A percentile compares a stretch with the other conserved stretches of the same genome.
phyloP scores from a whole-genome alignment of 2,113 vertebrate genomes.

The Paracanthobrama guichenoti region DNA sequence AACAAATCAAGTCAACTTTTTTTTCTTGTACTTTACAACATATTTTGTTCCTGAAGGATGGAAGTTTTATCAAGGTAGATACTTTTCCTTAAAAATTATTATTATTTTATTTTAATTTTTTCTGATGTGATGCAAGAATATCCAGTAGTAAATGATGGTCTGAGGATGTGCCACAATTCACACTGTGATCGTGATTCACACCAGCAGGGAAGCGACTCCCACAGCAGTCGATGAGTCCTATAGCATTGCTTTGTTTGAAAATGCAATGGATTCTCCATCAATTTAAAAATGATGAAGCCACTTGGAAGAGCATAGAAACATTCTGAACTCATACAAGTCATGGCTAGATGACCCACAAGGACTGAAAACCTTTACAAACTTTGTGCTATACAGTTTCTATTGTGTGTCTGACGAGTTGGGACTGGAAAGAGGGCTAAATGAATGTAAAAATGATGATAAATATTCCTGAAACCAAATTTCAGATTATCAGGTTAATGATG shows the following conservation, averaged over 20 bases:
- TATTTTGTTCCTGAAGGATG: neutral
- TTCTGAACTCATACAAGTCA: neutral
- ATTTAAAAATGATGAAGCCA: neutral
- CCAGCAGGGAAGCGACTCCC: neutral
- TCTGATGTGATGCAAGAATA: neutral
- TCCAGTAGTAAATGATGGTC: neutral
- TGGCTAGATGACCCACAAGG: neutral
- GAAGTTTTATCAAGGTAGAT: neutral
- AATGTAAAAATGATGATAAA: too few relatives aligned
- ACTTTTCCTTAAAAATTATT: neutral
- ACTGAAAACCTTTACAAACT: neutral
- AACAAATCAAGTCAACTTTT: neutral
- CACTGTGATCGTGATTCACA: constrained; percentile 9
- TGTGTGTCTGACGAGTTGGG: too few relatives aligned
- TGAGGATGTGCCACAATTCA: neutral
- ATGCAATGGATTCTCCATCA: neutral
- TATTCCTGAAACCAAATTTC: too few relatives aligned
- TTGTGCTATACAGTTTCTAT: too few relatives aligned
- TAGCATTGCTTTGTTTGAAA: neutral
- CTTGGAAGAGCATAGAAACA: neutral
- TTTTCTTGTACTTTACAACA: neutral
- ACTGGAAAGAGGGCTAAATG: too few relatives aligned
- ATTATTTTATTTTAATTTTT: too few relatives aligned
- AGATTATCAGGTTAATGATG: too few relatives aligned
- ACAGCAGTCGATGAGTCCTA: neutral